Conservation (phyloP, 2,888 invertebrate species). For the Andrena flavipes region DNA sequence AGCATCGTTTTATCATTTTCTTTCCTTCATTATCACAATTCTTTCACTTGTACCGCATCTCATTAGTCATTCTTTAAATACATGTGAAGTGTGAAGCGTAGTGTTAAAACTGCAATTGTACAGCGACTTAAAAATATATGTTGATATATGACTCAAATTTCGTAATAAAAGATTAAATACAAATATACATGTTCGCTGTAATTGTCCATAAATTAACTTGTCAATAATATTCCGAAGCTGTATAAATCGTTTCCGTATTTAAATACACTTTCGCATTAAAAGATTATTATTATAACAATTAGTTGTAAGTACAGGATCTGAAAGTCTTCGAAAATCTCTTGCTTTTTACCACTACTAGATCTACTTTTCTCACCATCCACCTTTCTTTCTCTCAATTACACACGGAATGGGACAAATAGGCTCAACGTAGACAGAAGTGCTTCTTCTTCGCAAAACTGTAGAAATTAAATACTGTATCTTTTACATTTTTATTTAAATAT, state of each 20-base stretch:
- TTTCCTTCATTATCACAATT: neutral
- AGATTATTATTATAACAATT: no score
- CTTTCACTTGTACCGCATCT: neutral
- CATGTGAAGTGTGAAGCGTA: constrained; percentile 18
- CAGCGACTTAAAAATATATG: constrained; percentile 4
- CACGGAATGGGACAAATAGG: no score
- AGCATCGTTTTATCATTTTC: neutral
- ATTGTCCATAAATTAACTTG: neutral
- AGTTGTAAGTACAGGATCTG: neutral
- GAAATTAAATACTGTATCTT: neutral
- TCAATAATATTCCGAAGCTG: neutral
- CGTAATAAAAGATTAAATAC: constrained; percentile 24
- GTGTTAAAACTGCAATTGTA: constrained; percentile 23
- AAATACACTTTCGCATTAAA: neutral
- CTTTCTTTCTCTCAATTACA: no score
- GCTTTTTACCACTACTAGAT: neutral
- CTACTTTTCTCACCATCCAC: neutral
- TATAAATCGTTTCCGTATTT: constrained; percentile 3
- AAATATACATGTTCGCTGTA: neutral
- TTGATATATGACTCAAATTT: constrained; percentile 4
- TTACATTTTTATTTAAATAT: neutral
- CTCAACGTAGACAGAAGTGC: no score
- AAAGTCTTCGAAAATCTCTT: neutral
- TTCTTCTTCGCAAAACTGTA: no score
- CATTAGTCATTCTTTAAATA: neutral